Evolutionary conservation across 2,888 invertebrate genomes (phyloP).

Genomic region (Torymus aiolomorphi): DNA sequence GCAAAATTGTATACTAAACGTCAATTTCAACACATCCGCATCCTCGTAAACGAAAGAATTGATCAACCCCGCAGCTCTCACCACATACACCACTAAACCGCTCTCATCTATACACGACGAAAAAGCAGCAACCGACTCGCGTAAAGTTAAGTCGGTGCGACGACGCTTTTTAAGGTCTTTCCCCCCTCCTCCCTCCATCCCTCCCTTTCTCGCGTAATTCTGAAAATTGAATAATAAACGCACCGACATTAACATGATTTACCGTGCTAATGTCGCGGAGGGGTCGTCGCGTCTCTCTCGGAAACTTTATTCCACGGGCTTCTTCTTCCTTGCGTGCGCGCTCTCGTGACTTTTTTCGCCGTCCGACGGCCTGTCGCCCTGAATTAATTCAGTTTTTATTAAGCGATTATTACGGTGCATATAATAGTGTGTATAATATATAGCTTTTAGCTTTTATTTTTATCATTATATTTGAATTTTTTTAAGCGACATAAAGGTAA

Average conservation of each 20-base stretch:
- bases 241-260: constrained; percentile 54
- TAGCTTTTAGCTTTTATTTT: too few species aligned
- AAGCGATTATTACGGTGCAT: constrained; percentile 1
- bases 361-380: neutral
- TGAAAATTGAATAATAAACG: constrained; percentile 56
- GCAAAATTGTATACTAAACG: too few species aligned
- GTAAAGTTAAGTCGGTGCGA: neutral
- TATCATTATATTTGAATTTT: too few species aligned
- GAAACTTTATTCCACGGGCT: too few species aligned
- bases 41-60: too few species aligned
- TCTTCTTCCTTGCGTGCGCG: neutral
- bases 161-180: constrained; percentile 11
- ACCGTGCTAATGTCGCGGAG: constrained; percentile 40
- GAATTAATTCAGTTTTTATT: constrained; percentile 43
- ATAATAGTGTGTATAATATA: neutral
- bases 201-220: constrained; percentile 31
- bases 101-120: too few species aligned
- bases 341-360: neutral
- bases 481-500: too few species aligned
- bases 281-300: too few species aligned
- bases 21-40: too few species aligned
- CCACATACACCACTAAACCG: too few species aligned
- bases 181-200: neutral
- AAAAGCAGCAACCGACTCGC: neutral
- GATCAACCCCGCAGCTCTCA: too few species aligned